phyloP scores from a whole-genome alignment of 2,113 vertebrate genomes.

The Gobio gobio region DNA sequence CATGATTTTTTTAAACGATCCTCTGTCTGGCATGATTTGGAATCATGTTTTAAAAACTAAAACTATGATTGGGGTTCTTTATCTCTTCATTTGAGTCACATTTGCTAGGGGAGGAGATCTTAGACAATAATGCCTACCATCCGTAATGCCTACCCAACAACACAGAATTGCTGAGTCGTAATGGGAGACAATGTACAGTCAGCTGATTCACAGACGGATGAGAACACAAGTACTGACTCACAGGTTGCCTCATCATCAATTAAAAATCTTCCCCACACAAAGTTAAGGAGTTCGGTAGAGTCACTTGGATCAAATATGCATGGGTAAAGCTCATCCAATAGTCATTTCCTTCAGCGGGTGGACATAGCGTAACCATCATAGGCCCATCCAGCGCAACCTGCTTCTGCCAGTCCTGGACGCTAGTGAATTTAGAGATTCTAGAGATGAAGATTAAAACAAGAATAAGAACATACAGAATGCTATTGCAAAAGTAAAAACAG shows the following conservation, averaged over 20 bases:
- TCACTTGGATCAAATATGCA: neutral
- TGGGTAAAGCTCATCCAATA: too few relatives aligned
- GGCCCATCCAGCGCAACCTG: too few relatives aligned
- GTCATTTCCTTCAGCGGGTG: too few relatives aligned
- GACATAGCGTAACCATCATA: too few relatives aligned
- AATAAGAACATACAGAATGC: too few relatives aligned
- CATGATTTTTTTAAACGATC: neutral
- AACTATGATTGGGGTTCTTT: neutral
- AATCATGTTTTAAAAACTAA: neutral
- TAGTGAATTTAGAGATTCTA: too few relatives aligned
- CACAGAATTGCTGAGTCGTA: slow-evolving; percentile 5
- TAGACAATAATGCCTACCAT: neutral
- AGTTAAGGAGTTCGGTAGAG: neutral
- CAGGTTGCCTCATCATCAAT: neutral
- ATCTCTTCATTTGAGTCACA: neutral
- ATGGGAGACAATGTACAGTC: slow-evolving; percentile 14
- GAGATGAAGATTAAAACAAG: too few relatives aligned
- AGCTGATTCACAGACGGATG: neutral
- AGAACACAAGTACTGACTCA: neutral
- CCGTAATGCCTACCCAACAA: neutral
- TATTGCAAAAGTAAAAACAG: too few relatives aligned
- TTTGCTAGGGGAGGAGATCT: neutral
- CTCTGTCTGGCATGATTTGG: neutral
- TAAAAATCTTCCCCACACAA: neutral
- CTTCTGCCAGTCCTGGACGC: too few relatives aligned